Conservation (phyloP, 2,888 invertebrate species). For the Drosophila aldrichi region DNA sequence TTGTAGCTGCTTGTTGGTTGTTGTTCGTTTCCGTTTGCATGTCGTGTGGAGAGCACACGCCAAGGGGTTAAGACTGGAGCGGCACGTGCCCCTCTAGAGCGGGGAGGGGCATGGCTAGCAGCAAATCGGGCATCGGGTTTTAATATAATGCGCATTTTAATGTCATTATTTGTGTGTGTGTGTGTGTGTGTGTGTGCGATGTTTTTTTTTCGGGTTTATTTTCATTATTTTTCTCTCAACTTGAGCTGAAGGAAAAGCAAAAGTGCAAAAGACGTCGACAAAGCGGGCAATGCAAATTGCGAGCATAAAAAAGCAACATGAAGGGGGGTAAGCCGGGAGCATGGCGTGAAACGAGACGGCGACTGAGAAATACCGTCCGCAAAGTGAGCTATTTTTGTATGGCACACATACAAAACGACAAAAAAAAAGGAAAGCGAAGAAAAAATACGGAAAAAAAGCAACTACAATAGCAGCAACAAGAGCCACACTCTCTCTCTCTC, state of each 20-base stretch:
- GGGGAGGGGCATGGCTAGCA: conserved; percentile 19
- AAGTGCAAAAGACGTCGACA: conserved; percentile 65
- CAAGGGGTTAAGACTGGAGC: conserved; percentile 70
- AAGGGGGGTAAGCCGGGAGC: conserved; percentile 19
- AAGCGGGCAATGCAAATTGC: conserved; percentile 73
- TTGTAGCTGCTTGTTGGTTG: conserved; percentile 33
- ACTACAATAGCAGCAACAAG: conserved; percentile 17
- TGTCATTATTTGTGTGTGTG: conserved; percentile 65
- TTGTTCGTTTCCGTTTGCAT: conserved; percentile 62
- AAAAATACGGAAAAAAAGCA: conserved; percentile 18
- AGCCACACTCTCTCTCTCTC: background rate
- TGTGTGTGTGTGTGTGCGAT: background rate
- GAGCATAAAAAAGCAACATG: conserved; percentile 63
- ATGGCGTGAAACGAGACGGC: conserved; percentile 29
- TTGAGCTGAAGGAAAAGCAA: conserved; percentile 52
- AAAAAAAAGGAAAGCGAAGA: conserved; percentile 27
- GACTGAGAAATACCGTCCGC: conserved; percentile 41
- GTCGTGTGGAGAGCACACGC: conserved; percentile 66
- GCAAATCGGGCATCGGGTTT: conserved; percentile 48
- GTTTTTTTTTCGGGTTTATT: background rate
- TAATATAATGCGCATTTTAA: conserved; percentile 78
- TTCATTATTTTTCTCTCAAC: conserved; percentile 14
- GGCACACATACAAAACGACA: conserved; percentile 10
- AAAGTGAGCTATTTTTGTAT: conserved; percentile 73
- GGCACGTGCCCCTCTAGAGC: no score